Evolutionary conservation across 1,140 invertebrate genomes (phyloP).

Genomic region (Caenorhabditis latens): DNA sequence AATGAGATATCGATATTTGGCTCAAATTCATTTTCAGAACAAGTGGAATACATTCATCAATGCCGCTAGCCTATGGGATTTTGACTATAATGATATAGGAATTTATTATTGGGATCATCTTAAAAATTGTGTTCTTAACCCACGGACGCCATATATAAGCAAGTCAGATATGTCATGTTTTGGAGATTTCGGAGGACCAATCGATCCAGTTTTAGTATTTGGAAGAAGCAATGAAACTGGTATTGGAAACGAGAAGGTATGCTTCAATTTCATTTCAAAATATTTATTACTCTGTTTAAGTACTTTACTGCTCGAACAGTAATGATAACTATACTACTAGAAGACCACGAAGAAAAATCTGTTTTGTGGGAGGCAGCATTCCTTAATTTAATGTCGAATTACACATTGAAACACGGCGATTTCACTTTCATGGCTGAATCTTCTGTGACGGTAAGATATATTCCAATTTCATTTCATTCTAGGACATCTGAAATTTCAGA

Average conservation of each 20-base stretch:
- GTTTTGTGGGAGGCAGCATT: conserved; percentile 71
- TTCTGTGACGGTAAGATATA: conserved; percentile 74
- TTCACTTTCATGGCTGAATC: conserved; percentile 85
- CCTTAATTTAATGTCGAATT: conserved; percentile 89
- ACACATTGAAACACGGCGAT: conserved; percentile 86
- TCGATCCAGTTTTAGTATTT: conserved; percentile 89
- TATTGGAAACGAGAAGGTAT: neutral
- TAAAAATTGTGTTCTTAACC: neutral
- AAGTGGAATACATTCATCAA: neutral
- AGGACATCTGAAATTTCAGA: conserved; percentile 79
- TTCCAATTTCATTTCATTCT: neutral
- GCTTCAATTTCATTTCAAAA: neutral
- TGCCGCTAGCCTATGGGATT: too few relatives aligned
- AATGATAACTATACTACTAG: neutral
- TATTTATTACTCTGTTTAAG: neutral
- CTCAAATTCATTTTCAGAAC: neutral
- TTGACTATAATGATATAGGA: neutral
- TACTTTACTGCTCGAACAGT: neutral
- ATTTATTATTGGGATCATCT: neutral
- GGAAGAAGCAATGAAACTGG: conserved; percentile 83
- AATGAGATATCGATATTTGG: too few relatives aligned
- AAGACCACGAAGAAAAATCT: neutral
- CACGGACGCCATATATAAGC: neutral
- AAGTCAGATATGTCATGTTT: conserved; percentile 82
- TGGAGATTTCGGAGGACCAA: conserved; percentile 88